Base-by-base conservation (phyloP, 2,113 vertebrate species). In the Salvelinus alpinus region DNA sequence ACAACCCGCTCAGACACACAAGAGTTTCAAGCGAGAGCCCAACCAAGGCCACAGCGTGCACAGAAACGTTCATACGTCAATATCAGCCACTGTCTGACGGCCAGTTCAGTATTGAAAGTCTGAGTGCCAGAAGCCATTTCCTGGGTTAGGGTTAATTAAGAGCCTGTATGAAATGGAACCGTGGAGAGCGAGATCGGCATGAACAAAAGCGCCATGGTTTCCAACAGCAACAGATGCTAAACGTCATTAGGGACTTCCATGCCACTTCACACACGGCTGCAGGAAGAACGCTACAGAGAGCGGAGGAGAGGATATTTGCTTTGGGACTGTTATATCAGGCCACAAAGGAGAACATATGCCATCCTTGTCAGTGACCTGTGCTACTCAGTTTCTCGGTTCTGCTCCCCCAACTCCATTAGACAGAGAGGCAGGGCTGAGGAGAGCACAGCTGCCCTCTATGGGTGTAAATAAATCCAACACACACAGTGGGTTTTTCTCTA, bases 381-480 rank as follows among this genome's bases (percentile, higher is more conserved):
- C 38, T 24, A 5, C 71, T 78, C 13, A 12, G 7, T 68, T 57
- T 51, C 66, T 68, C 2, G 59, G 64, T 22, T n/a, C 24, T 54
- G 5, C 20, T 78, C 13, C 47, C 80, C 57, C 34, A 27, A 13
- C 64, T 80, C 82, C 31, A 74, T 75, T 64, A 80, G 34, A 70
- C 31, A 67, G 18, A 75, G 81, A 70, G 47, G 47, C 3, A 54
- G 67, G 5, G 34, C 71, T 90, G 67, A 73, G 71, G 87, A 89
- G 89, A 87, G 78, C 85, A 76, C 86, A 92, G 85, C 91, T 92
- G 91, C 91, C 91, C 90, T 83, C 91, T 91, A 90, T 85, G 83
- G 91, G 88, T 83, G 78, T 80, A 71, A 72, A 71, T 62, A 75
- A 47, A 22, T 20, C 57, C 60, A 78, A 48, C 67, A 54, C 81